Evolutionary conservation across 1,140 invertebrate species (phyloP), one percentile per base, ranked within the genome.

Genomic region (Heliconius eleuchia): DNA sequence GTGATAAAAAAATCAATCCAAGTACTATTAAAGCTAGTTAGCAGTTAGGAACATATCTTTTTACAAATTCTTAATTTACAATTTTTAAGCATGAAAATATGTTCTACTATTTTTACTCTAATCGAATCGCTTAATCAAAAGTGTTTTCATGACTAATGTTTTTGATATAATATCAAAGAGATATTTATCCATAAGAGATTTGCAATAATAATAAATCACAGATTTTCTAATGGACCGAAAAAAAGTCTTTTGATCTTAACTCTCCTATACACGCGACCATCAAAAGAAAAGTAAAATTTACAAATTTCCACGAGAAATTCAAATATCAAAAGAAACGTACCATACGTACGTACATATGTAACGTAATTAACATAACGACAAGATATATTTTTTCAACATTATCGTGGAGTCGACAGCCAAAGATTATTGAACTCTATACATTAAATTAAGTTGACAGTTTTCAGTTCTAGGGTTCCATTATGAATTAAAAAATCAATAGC

Each of bases 301-400:
- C 11, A 11, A 18, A 66, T 66, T 66, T 13, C 7, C 23, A 9
- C 55, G 2, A 23, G 3, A 23, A 60, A 60, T 23, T 19, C 19
- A 11, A n/a, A 23, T 73, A 73, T 73, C 72, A 73, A 73, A 73
- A 46, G 72, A 73, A 52, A 52, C 42, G 42, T 6, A 7, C 34
- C 6, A 5, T 34, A 34, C 34, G 34, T 34, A 34, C 34, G 34
- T 37, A 37, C 34, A 37, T 37, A 37, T 37, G 34, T 39, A 42
- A 52, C 18, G 50, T 73, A 52, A 73, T 73, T 73, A 73, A 73
- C 72, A 27, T 73, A 73, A 50, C 23, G 37, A 50, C 1, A n/a
- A 50, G 27, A 50, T 73, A 52, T 73, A 50, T 74, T 30, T 74
- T 74, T 55, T 46, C 23, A 55, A 55, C 39, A 27, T 27, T 27